Base-by-base conservation (phyloP, 2,113 vertebrate genomes). In the Corythoichthys haematopterus region DNA sequence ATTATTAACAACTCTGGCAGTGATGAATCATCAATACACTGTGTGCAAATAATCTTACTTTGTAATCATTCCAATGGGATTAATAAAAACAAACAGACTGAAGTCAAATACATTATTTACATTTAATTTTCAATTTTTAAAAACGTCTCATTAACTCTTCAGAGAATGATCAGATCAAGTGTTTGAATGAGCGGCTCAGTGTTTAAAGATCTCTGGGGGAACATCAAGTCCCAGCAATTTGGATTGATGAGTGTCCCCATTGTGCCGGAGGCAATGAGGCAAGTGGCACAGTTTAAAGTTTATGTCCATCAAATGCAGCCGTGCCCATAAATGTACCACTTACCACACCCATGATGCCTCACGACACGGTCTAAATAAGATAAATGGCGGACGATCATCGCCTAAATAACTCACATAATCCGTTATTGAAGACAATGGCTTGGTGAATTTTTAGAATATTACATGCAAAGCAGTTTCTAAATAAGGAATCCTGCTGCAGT, bases 381-480 rank as follows among this genome's bases (percentile, higher is more conserved):
- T 11, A 11, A 36, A 57, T 15, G 55, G 55, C 14, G 6, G 28
- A 36, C 33, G 7, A 36, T 36, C 33, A 57, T 14, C 0, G 55
- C 4, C 4, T 35, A 33, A 6, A 14, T 14, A 56, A 56, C 8
- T 56, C 55, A 15, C 13, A 57, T 3, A 20, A 16, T 20, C n/a
- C 2, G 3, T 53, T 53, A 28, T 28, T n/a, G 3, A 9, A 28
- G 28, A 11, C 33, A 33, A 45, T n/a, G 38, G 36, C 28, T 59
- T 40, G 66, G 69, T 15, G 1, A n/a, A 74, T 45, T 53, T 51
- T 47, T 35, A 37, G n/a, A 37, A 74, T 50, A 57, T 13, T 14
- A 12, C 66, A 77, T 71, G 43, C 64, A 76, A 78, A 83, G 46
- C 60, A 51, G 64, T 69, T 77, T 68, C 60, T 75, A 69, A 76